Evolutionary conservation across 2,888 invertebrate genomes (phyloP), one percentile per base, ranked within the genome.

Genomic region (Agapostemon virescens): DNA sequence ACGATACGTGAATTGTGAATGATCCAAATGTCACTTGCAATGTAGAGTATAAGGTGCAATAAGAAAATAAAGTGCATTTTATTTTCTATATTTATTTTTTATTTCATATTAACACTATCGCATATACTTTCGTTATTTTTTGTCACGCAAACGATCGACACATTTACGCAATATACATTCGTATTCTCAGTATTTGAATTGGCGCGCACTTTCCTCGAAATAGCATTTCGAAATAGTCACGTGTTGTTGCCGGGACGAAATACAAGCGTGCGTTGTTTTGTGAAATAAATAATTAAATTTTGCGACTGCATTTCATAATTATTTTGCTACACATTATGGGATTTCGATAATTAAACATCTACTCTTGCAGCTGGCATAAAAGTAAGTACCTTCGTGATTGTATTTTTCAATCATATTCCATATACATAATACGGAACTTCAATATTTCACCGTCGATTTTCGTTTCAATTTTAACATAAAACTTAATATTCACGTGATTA

Each of bases 11-110:
- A 81, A 55, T 73, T 64, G 45, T 64, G 70, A 74, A 36, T 73
- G 49, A 69, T 23, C 33, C 71, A 63, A 71, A 45, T 49, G 77
- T 38, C 77, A 79, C 66, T 70, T 81, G 38, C 55, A 70, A 67
- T 81, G 74, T 81, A 83, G 72, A 78, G 68, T 63, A 74, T 74
- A 69, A 74, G 26, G 67, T 85, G 85, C 76, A 79, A 79, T 81
- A 74, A 77, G 66, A 70, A 81, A 85, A 85, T 84, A 85, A 85
- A 85, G 42, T 80, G 78, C 80, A 83, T 79, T 84, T 83, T 84
- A 85, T 85, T 85, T 85, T 85, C 68, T 84, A 81, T 45, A 66
- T 66, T 82, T 66, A 71, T 75, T 23, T 70, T 52, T 75, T 33
- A 64, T 33, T 70, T 64, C 55, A 40, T 23, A 58, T 75, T 42